Conservation (phyloP, 2,888 invertebrate genomes). For the Strigamia crassipes region DNA sequence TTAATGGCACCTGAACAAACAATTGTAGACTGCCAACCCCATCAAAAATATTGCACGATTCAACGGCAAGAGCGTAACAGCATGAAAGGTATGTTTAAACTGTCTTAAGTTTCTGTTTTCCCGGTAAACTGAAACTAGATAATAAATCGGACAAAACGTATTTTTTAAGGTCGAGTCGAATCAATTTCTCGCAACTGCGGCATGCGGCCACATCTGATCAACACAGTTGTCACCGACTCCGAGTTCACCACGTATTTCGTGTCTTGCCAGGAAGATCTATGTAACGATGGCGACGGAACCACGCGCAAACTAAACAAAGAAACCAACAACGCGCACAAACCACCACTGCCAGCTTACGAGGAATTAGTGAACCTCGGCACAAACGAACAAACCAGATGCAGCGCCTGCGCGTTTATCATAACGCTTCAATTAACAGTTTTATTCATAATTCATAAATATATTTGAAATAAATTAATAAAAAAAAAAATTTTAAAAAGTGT, state of each 20-base stretch:
- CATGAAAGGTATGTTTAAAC: background rate
- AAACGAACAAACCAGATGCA: too few relatives aligned
- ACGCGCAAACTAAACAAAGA: background rate
- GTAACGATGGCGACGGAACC: constrained; percentile 20
- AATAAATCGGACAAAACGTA: too few relatives aligned
- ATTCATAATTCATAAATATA: too few relatives aligned
- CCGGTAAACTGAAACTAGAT: too few relatives aligned
- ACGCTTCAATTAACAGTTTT: too few relatives aligned
- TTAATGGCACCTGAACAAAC: background rate
- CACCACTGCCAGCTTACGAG: too few relatives aligned
- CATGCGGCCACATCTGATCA: background rate
- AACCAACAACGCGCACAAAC: background rate
- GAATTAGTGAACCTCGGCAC: too few relatives aligned
- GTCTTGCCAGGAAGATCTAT: background rate
- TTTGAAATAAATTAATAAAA: too few relatives aligned
- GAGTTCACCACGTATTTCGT: background rate
- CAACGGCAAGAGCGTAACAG: background rate
- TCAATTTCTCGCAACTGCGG: background rate
- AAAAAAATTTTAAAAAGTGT: too few relatives aligned
- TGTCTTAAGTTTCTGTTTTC: too few relatives aligned
- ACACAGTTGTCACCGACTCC: background rate
- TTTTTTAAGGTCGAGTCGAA: background rate
- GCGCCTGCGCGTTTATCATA: too few relatives aligned
- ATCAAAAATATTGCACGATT: background rate
- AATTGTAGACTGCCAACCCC: background rate